A percentile compares a stretch with the other conserved stretches of the same genome.
Conservation (phyloP, 2,113 vertebrate species). For the Sprattus sprattus region DNA sequence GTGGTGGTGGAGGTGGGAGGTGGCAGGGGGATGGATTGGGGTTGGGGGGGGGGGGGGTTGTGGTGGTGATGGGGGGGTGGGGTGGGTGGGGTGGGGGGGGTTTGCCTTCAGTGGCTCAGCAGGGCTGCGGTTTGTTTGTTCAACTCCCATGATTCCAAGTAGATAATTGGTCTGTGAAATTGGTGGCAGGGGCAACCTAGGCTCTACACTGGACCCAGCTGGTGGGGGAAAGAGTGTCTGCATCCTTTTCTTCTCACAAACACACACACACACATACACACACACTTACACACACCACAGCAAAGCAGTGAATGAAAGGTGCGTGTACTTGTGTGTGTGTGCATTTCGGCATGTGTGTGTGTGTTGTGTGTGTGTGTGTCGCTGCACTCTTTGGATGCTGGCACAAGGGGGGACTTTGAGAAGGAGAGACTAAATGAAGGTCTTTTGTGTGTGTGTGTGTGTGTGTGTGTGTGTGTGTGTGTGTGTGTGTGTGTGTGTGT, state of each 20-base stretch:
- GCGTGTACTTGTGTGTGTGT: slow-evolving; percentile 78
- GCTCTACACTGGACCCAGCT: slow-evolving; percentile 84
- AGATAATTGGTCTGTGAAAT: slow-evolving; percentile 95
- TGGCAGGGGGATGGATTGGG: not conserved
- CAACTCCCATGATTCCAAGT: slow-evolving; percentile 96
- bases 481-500: too few species aligned
- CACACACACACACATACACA: not conserved
- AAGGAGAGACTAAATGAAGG: not conserved
- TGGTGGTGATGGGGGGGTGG: not conserved
- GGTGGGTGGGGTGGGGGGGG: slow-evolving; percentile 38
- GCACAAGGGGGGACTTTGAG: not conserved
- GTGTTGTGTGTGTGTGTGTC: not conserved
- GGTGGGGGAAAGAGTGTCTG: slow-evolving; percentile 61
- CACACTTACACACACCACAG: slow-evolving; percentile 40
- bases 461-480: too few species aligned
- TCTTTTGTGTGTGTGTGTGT: too few species aligned
- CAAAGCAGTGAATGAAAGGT: slow-evolving; percentile 72
- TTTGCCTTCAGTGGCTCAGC: slow-evolving; percentile 84
- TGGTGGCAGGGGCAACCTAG: slow-evolving; percentile 87
- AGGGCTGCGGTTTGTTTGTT: slow-evolving; percentile 92
- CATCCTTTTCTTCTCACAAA: slow-evolving; percentile 44
- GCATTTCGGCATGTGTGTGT: not conserved
- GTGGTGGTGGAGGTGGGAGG: not conserved
- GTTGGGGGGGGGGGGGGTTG: not conserved
- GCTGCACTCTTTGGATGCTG: slow-evolving; percentile 9